phyloP scores from a whole-genome alignment of 1,140 invertebrate genomes.

The Trypoxylus dichotomus region DNA sequence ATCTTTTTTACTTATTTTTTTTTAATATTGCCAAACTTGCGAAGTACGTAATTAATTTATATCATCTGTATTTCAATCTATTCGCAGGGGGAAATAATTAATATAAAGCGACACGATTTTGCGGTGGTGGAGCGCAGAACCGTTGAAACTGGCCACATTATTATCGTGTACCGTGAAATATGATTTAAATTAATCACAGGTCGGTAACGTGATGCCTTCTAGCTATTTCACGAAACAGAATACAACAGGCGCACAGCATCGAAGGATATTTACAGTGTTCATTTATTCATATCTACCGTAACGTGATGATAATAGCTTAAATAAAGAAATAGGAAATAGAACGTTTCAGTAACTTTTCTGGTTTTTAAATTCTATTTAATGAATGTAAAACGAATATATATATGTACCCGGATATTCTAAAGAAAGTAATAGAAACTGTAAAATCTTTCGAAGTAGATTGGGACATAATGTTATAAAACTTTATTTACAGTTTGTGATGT shows the following conservation, averaged over 20 bases:
- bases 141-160: neutral
- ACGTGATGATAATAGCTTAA: no score
- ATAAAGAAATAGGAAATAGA: no score
- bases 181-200: neutral
- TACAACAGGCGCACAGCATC: neutral
- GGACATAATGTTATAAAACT: no score
- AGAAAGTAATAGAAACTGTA: no score
- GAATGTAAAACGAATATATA: no score
- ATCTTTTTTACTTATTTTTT: neutral
- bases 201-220: neutral
- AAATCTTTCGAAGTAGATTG: no score
- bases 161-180: neutral
- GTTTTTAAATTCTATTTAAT: no score
- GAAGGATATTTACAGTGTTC: no score
- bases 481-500: no score
- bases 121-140: neutral
- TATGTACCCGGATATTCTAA: no score
- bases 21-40: neutral
- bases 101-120: neutral
- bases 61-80: neutral
- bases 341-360: no score
- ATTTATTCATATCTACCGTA: no score
- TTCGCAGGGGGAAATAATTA: neutral
- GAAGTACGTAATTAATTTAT: neutral
- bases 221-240: neutral